A percentile compares a stretch with the other conserved stretches of the same genome.
Conservation (phyloP, 2,888 invertebrate genomes). For the Neoitamus cyanurus region DNA sequence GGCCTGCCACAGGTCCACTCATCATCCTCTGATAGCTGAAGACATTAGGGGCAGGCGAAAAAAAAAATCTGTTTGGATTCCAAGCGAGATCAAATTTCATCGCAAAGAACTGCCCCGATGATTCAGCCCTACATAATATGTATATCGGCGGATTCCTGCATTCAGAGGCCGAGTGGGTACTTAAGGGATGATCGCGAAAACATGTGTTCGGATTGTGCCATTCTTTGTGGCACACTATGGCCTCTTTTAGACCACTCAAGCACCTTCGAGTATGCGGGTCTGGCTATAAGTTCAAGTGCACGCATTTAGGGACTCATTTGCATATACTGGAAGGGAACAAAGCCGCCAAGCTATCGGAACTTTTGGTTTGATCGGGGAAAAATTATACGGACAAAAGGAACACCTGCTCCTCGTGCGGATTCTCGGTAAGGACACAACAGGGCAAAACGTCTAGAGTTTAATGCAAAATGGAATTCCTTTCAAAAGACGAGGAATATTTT, state of each 20-base stretch:
- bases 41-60: background rate
- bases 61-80: background rate
- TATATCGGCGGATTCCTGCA: background rate
- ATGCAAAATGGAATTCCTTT: background rate
- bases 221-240: background rate
- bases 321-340: background rate
- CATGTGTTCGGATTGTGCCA: background rate
- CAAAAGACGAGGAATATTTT: background rate
- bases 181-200: background rate
- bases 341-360: background rate
- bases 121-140: background rate
- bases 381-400: background rate
- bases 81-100: background rate
- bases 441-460: background rate
- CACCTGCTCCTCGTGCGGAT: background rate
- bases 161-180: background rate
- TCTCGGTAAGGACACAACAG: background rate
- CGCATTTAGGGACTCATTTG: background rate
- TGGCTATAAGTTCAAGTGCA: background rate
- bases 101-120: background rate
- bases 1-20: background rate
- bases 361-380: background rate
- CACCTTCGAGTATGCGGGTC: background rate
- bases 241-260: background rate
- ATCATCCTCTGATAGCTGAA: background rate